Evolutionary conservation across 2,797 vertebrate genomes (phyloP).

Genomic region (Rhabdomys pumilio): DNA sequence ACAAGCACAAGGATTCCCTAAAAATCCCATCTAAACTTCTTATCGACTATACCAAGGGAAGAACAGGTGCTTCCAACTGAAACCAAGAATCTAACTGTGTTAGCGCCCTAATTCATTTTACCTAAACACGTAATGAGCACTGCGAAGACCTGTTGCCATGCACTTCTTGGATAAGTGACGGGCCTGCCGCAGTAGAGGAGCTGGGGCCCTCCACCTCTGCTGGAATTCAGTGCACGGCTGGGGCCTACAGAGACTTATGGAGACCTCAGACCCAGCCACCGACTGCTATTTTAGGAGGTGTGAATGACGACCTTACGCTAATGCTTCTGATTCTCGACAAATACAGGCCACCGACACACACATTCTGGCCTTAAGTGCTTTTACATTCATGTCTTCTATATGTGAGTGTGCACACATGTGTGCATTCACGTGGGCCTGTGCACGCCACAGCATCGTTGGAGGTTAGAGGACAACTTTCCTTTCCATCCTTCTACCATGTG

Average conservation of each 20-base stretch:
- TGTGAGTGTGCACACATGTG: background rate
- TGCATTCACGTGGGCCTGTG: background rate
- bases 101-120: background rate
- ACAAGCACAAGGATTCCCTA: background rate
- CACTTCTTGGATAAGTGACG: background rate
- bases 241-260: background rate
- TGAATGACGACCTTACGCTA: background rate
- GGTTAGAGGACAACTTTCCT: background rate
- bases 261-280: background rate
- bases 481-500: background rate
- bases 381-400: background rate
- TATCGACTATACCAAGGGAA: slow-evolving; percentile 31
- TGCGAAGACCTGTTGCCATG: background rate
- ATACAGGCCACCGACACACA: background rate
- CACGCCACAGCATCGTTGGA: background rate
- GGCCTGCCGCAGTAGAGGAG: background rate
- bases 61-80: background rate
- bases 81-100: background rate
- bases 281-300: slow-evolving; percentile 5
- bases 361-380: background rate
- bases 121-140: background rate
- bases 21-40: slow-evolving; percentile 18
- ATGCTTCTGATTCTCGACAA: background rate
- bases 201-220: background rate
- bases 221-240: background rate